These are phyloP conservation scores for Corvus cornix DNA, from an alignment of 2,113 vertebrate species.

Conservation along the genomic window DNA sequence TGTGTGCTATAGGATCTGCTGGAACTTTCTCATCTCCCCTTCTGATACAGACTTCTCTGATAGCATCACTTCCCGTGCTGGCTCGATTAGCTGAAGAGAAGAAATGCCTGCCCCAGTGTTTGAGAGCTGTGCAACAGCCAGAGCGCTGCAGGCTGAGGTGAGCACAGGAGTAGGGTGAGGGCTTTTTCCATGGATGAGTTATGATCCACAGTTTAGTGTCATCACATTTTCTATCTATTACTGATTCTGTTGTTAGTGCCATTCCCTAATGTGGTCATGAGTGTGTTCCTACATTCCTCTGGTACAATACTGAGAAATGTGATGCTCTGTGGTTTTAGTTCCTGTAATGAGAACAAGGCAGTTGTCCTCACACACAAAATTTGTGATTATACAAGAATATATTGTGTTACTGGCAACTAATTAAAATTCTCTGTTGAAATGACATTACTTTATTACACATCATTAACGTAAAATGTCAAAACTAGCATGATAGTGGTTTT, in stretches of 20 bases:
- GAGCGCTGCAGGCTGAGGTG: background rate
- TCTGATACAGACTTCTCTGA: background rate
- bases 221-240: slow-evolving; percentile 17
- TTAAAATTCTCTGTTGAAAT: slow-evolving; percentile 27
- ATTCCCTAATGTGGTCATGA: background rate
- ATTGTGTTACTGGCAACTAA: slow-evolving; percentile 18
- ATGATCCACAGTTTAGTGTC: background rate
- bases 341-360: slow-evolving; percentile 23
- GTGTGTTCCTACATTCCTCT: background rate
- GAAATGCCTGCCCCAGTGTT: background rate
- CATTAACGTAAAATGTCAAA: slow-evolving; percentile 6
- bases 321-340: slow-evolving; percentile 12
- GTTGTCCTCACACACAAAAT: background rate
- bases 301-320: background rate
- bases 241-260: background rate
- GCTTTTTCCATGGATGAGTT: background rate
- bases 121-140: background rate
- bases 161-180: background rate
- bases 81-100: background rate
- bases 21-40: background rate
- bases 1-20: background rate
- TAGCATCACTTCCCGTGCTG: background rate
- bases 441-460: background rate
- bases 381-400: background rate
- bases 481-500: background rate